Base-by-base conservation (phyloP, 2,797 vertebrate species). In the Brachymystax lenok region DNA sequence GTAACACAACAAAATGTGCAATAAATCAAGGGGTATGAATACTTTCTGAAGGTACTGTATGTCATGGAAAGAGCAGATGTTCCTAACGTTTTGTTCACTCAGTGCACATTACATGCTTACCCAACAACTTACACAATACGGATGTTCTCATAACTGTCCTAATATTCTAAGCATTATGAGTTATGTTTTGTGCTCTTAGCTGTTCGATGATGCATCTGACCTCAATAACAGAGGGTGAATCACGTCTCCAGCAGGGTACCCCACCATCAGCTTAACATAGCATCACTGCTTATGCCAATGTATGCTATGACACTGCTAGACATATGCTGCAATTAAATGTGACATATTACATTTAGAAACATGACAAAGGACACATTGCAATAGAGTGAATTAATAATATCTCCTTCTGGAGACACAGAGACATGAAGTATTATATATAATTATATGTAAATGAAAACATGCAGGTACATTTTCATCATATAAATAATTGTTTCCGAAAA, bases 291-390 rank as follows among this genome's bases (percentile, higher is more conserved):
- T 33, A n/a, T n/a, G 8, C 28, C 67, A 33, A 17, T n/a, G 30
- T 10, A 1, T 40, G 17, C 30, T 3, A 30, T 33, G 16, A 2
- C 66, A 35, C 28, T 30, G 27, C 63, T 4, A 33, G 35, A 8
- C 30, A 69, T 33, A 69, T 33, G 28, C 17, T 35, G 67, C 30
- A 35, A 69, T 69, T 7, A 69, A n/a, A 69, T 69, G 19, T 69
- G 35, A 21, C 68, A 24, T 21, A n/a, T 69, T 35, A 35, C 14
- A 69, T 69, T 3, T 46, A 46, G n/a, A 69, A 69, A 46, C 13
- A 69, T 46, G 68, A 1, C 30, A 46, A 1, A 69, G 17, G n/a
- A 17, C 40, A 30, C 3, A 12, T 17, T 46, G 68, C 35, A 40
- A 21, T 46, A 40, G 1, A 46, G 2, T 17, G 3, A n/a, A 19